Evolutionary conservation across 2,113 vertebrate species (phyloP).

Genomic region (Dipodomys merriami): DNA sequence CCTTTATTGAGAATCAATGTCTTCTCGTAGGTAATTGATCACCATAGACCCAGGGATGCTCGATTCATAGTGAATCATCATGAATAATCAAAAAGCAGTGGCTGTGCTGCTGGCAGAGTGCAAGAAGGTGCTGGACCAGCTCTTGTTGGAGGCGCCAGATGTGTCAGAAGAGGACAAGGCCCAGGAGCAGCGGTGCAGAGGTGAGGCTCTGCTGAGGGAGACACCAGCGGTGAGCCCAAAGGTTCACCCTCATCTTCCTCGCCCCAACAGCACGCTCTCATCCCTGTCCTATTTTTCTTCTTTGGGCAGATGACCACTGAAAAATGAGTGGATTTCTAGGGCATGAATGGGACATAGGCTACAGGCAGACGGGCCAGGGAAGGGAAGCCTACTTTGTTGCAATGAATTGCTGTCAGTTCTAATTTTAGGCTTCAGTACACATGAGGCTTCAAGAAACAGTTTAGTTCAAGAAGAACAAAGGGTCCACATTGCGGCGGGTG

Average conservation of each 20-base stretch:
- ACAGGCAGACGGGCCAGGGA: conserved; percentile 79
- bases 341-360: conserved; percentile 84
- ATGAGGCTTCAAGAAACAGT: conserved; percentile 87
- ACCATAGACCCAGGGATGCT: conserved; percentile 79
- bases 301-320: conserved; percentile 84
- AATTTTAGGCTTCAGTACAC: conserved; percentile 91
- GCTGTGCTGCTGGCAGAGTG: conserved; percentile 87
- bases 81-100: conserved; percentile 88
- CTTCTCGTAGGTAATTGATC: conserved; percentile 86
- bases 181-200: conserved; percentile 85
- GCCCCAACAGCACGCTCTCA: conserved; percentile 27
- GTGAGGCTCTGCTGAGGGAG: conserved; percentile 85
- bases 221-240: neutral
- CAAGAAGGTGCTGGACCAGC: conserved; percentile 76
- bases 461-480: conserved; percentile 87
- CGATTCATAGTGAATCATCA: conserved; percentile 81
- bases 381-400: conserved; percentile 87
- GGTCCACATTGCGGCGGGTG: conserved; percentile 84
- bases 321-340: conserved; percentile 84
- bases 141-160: conserved; percentile 68
- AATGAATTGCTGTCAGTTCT: conserved; percentile 92
- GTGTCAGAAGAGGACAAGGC: conserved; percentile 68
- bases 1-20: conserved; percentile 84
- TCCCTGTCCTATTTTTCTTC: conserved; percentile 85
- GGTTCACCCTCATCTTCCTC: neutral